Evolutionary conservation across 2,113 vertebrate species (phyloP), one percentile per base, ranked within the genome.

Genomic region (Centropristis striata): DNA sequence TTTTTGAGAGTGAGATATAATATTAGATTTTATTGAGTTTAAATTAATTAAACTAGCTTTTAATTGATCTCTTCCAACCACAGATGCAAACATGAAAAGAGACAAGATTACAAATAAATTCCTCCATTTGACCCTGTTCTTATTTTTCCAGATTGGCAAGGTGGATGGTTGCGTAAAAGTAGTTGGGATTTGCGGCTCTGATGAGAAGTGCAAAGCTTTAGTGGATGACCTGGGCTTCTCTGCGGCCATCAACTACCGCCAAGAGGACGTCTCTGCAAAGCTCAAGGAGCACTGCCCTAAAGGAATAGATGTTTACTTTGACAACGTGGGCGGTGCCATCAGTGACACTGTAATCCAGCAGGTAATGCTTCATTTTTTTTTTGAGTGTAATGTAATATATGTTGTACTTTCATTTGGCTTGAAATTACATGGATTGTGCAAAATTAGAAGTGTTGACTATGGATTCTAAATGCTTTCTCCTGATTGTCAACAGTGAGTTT

Each of bases 231-330:
- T 99, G 59, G 96, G 96, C 1, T 99, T 99, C 91, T 94, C 96
- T 78, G 93, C 91, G 28, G 98, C 97, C 47, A 83, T 99, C 75
- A 98, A 98, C 94, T 99, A 99, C 90, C 96, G 95, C 66, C 84
- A 87, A 20, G 96, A 76, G 2, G 91, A 96, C 13, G 87, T 99
- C 9, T 79, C 91, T 2, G 73, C 93, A 6, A 93, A 88, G 50
- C 96, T 99, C 6, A 92, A 16, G 66, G 91, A 96, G 51, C 84
- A 91, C 61, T 99, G 98, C 82, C 97, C 97, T 0, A 80, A 74
- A 1, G 98, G 98, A 54, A 94, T 99, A 53, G 97, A 99, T 78
- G 86, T 98, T 78, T 99, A 99, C 90, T 99, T 99, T 83, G 98
- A 99, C 88, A 99, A 99, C 15, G 97, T 99, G 55, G 98, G 98